Evolutionary conservation across 1,140 invertebrate species (phyloP), one percentile per base, ranked within the genome.

Genomic region (Stegodyphus dumicola): DNA sequence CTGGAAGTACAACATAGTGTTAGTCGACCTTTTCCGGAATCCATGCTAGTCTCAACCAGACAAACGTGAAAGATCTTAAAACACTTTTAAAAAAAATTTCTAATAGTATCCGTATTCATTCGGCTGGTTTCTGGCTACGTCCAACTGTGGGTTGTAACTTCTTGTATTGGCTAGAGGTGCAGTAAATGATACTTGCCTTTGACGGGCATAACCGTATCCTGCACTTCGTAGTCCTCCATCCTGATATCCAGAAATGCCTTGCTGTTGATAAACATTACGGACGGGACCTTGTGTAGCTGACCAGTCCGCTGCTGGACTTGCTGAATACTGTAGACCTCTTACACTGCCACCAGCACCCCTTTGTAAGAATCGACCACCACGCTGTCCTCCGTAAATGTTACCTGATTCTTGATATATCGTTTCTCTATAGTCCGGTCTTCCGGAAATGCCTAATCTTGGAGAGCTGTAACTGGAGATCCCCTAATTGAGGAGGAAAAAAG

Each of bases 21-120:
- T 33, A 33, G 33, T 33, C 33, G 33, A 33, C 33, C 33, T 33
- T 33, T 33, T 33, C 33, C 33, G 33, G 3, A 3, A 33, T 33
- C 33, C 33, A 33, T 33, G 33, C 3, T 33, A 33, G 33, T 33
- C 3, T 33, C 33, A 33, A 33, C 33, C 33, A 33, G 33, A 33
- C 33, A 33, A 3, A 33, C 3, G 56, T 11, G 56, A 15, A 2
- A 51, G 7, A 7, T 11, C 5, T 77, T 7, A 54, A 66, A 66
- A 13, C 13, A 67, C 10, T 15, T 17, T 9, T 6, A n/a, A 11
- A 18, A 54, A 13, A 73, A 15, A 9, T 73, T 73, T 33, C 18
- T 60, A 79, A 79, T 79, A 79, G 33, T 54, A 74, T 73, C 79
- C 73, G 51, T 73, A 81, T 65, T 81, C 79, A 81, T 81, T 81